Evolutionary conservation across 2,797 vertebrate species (phyloP), one percentile per base, ranked within the genome.

Genomic region (Lateolabrax maculatus): DNA sequence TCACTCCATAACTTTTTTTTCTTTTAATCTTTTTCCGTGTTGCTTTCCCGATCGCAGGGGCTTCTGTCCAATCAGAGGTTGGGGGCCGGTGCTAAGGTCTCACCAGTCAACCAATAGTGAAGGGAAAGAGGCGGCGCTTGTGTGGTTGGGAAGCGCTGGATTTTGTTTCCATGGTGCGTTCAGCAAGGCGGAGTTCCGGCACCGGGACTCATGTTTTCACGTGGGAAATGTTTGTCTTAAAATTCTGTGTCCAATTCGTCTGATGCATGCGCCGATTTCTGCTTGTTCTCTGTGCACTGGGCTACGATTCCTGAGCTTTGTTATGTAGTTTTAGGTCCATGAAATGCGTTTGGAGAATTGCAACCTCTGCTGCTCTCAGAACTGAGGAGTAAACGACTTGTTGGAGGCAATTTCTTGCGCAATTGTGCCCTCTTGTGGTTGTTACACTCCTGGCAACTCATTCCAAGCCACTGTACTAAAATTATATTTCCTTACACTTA

Each of bases 371-470:
- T 56, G 29, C 19, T 12, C 23, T 9, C 37, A 37, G 21, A 21
- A 2, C 18, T 49, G 27, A 52, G 12, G 48, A 31, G 5, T 2
- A 1, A 1, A 19, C 5, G 3, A 0, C 23, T 12, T 5, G 56
- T 3, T 51, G 16, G 36, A 52, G 19, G 41, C 18, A 9, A 80
- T 91, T 87, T 81, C 27, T 93, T 95, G 55, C 95, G 84, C 90
- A 95, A 84, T 80, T 92, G 94, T 44, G 95, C 93, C 94, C 95
- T 91, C 92, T 85, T 11, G 84, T 87, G 92, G 77, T 75, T 39
- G 6, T 3, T 64, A 2, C 0, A 23, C 34, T 39, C 3, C 23
- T n/a, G 34, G 12, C 31, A 60, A 31, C 18, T 55, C 5, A 19
- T 6, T 46, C 21, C n/a, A 29, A 62, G 8, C 21, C 23, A 5